phyloP scores from a whole-genome alignment of 1,140 invertebrate species.

The Drosophila burlai region DNA sequence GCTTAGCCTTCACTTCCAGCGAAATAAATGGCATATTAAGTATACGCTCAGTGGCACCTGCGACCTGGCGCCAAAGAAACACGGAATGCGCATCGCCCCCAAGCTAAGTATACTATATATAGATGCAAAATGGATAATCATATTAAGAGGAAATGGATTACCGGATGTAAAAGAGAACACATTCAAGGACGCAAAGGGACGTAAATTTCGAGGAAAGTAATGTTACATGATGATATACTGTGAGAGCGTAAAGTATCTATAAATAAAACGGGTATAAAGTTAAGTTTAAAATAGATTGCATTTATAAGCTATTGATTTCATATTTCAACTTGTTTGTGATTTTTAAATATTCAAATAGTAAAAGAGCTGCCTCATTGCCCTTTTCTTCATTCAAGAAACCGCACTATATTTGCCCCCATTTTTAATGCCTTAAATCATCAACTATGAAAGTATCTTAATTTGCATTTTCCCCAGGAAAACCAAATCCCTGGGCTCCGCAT shows the following conservation, averaged over 20 bases:
- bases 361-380: background rate
- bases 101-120: slow-evolving; percentile 14
- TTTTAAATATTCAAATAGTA: background rate
- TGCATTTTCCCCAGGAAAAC: background rate
- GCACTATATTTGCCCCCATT: background rate
- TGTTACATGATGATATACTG: slow-evolving; percentile 4
- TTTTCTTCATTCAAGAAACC: background rate
- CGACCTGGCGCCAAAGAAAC: slow-evolving; percentile 40
- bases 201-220: slow-evolving; percentile 8
- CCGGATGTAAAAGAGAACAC: slow-evolving; percentile 1
- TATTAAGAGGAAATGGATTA: slow-evolving; percentile 42
- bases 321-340: background rate
- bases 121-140: slow-evolving; percentile 44
- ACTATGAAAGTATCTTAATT: slow-evolving; percentile 3
- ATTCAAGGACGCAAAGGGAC: background rate
- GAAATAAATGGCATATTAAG: slow-evolving; percentile 81
- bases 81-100: slow-evolving; percentile 43
- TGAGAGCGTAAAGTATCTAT: background rate
- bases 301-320: background rate
- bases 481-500: background rate
- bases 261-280: background rate
- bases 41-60: slow-evolving; percentile 78
- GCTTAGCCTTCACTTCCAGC: slow-evolving; percentile 62
- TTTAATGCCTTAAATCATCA: slow-evolving; percentile 4
- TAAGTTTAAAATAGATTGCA: background rate